Conservation (phyloP, 2,797 vertebrate species). For the Pteropus rufus region DNA sequence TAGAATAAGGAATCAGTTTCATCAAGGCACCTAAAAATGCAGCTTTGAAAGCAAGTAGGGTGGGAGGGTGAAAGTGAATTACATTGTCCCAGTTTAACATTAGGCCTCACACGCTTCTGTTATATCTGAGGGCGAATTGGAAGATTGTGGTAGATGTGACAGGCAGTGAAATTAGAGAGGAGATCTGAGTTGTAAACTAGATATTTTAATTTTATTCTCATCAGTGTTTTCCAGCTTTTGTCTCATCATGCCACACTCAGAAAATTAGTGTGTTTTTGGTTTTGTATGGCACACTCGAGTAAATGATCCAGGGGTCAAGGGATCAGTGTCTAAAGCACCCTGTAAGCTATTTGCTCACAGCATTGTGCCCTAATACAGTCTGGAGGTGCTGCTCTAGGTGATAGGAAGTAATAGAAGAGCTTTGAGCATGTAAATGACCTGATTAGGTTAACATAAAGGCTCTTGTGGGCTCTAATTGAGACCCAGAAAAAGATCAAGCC, state of each 20-base stretch:
- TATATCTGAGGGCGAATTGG: neutral
- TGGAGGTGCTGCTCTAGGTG: neutral
- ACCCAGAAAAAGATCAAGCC: neutral
- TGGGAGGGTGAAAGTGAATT: neutral
- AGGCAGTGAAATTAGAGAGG: neutral
- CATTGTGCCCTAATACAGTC: neutral
- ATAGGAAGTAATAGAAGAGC: neutral
- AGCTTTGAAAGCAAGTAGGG: neutral
- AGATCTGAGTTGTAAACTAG: neutral
- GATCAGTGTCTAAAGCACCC: neutral
- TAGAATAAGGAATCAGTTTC: neutral
- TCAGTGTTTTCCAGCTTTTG: neutral
- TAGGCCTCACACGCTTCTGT: neutral
- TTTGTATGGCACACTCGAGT: neutral
- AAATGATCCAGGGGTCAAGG: neutral
- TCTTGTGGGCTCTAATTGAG: neutral
- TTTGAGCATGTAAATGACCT: neutral
- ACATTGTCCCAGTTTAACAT: neutral
- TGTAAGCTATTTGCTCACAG: neutral
- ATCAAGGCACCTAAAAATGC: neutral
- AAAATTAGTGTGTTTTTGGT: neutral
- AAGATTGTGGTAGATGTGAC: neutral
- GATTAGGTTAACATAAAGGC: neutral
- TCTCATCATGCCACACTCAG: neutral
- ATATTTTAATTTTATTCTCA: neutral